Base-by-base conservation (phyloP, 2,888 invertebrate genomes). In the Drosophila macrospina region DNA sequence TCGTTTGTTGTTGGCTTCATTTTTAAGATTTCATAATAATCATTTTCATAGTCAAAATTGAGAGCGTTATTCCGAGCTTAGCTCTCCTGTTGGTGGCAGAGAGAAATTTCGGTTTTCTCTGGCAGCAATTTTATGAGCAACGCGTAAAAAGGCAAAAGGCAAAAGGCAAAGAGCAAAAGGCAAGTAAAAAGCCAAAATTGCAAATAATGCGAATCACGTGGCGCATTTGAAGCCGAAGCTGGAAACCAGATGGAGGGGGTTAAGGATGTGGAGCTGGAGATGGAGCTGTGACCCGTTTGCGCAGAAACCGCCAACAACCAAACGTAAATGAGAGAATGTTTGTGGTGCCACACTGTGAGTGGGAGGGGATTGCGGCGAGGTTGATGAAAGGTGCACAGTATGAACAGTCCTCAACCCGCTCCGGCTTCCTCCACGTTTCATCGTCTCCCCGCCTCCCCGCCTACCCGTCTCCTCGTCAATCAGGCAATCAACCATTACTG, bases 161-260 rank as follows among this genome's bases (percentile, higher is more conserved):
- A n/a, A n/a, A n/a, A n/a, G n/a, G n/a, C n/a, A n/a, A n/a, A n/a
- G n/a, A n/a, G n/a, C n/a, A n/a, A n/a, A n/a, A n/a, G n/a, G n/a
- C 47, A 68, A 74, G 74, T 72, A 69, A 80, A 75, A 80, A 76
- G 60, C 81, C 70, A 73, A 80, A 81, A 86, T 85, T 78, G 76
- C 82, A 67, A 86, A 85, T 85, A 86, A 82, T 86, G 80, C 76
- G 85, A 87, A 80, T 87, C 87, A 86, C 85, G 87, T 82, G 87
- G 80, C 86, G 66, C 67, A 41, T 63, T 69, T 30, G 55, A 32
- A 55, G 57, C 57, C 37, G 41, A 16, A 50, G 20, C 39, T 39
- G 30, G 13, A 32, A 41, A 13, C 26, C 15, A n/a, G 5, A 13
- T 26, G 52, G 13, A 54, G 16, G 2, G n/a, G 52, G 52, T 30